phyloP scores from a whole-genome alignment of 2,888 invertebrate genomes.

The Cyaniris semiargus region DNA sequence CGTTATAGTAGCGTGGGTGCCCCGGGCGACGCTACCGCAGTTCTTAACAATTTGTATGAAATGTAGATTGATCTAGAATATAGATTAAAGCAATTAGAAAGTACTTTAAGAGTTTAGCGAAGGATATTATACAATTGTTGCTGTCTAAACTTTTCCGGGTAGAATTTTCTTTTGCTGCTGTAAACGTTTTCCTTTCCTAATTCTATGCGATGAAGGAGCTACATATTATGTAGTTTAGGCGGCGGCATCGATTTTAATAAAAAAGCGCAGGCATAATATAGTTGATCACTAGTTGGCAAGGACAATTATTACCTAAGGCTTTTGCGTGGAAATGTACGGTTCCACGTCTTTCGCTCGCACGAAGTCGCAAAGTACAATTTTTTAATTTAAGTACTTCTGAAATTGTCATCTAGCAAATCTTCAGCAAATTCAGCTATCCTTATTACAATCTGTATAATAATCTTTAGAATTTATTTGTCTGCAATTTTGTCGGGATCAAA shows the following conservation, averaged over 20 bases:
- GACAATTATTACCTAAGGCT: too few relatives aligned
- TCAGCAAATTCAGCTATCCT: background rate
- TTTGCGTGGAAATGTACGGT: too few relatives aligned
- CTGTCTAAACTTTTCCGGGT: background rate
- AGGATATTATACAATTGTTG: background rate
- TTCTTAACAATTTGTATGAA: slow-evolving; percentile 17
- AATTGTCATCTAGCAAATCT: background rate
- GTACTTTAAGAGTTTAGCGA: background rate
- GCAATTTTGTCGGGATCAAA: background rate
- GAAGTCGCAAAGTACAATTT: too few relatives aligned
- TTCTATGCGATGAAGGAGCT: too few relatives aligned
- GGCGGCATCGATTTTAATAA: too few relatives aligned
- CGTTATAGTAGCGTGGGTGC: background rate
- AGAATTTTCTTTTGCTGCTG: background rate
- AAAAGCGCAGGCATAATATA: too few relatives aligned
- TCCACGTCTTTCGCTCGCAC: too few relatives aligned
- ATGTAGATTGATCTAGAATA: background rate
- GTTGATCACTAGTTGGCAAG: too few relatives aligned
- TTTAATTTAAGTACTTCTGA: too few relatives aligned
- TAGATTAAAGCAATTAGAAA: slow-evolving; percentile 5
- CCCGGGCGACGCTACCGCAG: background rate
- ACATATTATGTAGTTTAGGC: too few relatives aligned
- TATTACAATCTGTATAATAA: background rate
- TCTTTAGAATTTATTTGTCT: background rate
- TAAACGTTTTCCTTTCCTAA: too few relatives aligned